These are phyloP conservation scores for Rhagonycha lutea DNA, from an alignment of 2,888 invertebrate species.

Conservation along the genomic window DNA sequence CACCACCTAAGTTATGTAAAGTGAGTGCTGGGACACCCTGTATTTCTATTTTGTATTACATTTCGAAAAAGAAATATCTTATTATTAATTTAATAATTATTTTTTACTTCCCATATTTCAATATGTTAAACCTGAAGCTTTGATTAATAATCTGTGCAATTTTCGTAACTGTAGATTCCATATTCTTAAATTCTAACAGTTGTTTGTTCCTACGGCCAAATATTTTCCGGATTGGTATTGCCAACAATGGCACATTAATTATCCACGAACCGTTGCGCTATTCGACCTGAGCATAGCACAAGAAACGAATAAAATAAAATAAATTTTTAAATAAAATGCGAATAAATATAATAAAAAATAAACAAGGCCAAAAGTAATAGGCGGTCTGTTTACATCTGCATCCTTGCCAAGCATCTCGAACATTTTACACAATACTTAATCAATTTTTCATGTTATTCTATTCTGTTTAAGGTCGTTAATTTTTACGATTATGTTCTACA, in stretches of 20 bases:
- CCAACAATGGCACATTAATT: background rate
- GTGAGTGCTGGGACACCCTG: too few species aligned
- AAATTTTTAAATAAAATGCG: background rate
- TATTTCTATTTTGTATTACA: too few species aligned
- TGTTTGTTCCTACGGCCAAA: too few species aligned
- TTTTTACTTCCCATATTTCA: too few species aligned
- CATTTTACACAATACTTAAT: background rate
- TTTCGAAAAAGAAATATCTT: too few species aligned
- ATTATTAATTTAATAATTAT: too few species aligned
- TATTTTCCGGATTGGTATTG: too few species aligned
- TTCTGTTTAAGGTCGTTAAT: background rate
- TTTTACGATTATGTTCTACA: constrained; percentile 1
- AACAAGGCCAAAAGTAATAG: background rate
- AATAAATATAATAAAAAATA: background rate
- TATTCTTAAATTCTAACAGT: too few species aligned
- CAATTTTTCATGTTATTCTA: constrained; percentile 1
- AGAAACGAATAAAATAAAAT: background rate
- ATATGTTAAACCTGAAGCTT: too few species aligned
- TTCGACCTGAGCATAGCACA: background rate
- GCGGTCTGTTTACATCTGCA: background rate
- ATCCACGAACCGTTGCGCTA: background rate
- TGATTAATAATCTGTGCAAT: too few species aligned
- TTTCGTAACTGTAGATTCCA: too few species aligned
- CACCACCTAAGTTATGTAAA: too few species aligned
- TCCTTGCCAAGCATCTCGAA: background rate